phyloP scores from a whole-genome alignment of 2,888 invertebrate species.

The Philhelius pedissequus region DNA sequence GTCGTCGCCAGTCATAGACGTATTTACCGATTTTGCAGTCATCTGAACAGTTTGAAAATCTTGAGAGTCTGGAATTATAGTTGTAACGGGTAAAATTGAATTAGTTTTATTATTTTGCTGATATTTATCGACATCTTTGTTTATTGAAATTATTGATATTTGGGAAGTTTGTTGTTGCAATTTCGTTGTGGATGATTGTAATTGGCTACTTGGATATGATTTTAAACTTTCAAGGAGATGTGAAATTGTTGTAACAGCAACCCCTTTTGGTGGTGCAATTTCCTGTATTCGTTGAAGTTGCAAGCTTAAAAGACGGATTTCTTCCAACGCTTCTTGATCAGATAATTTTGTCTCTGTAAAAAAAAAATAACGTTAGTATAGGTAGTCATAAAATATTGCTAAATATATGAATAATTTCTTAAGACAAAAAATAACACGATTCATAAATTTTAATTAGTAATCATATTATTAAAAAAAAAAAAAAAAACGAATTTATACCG shows the following conservation, averaged over 20 bases:
- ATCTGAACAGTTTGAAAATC: background rate
- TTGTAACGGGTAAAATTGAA: conserved; percentile 63
- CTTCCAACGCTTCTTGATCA: conserved; percentile 78
- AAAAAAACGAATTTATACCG: too few relatives aligned
- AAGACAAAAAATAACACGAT: too few relatives aligned
- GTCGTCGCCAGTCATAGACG: conserved; percentile 74
- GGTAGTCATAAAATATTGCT: too few relatives aligned
- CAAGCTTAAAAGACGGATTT: conserved; percentile 77
- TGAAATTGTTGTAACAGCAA: conserved; percentile 78
- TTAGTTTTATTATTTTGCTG: conserved; percentile 69
- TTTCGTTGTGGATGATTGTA: too few relatives aligned
- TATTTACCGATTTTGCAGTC: conserved; percentile 76
- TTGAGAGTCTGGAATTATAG: conserved; percentile 33
- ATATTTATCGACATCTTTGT: conserved; percentile 75
- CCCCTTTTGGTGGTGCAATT: conserved; percentile 78
- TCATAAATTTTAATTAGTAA: too few relatives aligned
- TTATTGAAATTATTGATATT: conserved; percentile 73
- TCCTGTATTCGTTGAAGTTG: conserved; percentile 78
- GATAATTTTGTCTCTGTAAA: conserved; percentile 77
- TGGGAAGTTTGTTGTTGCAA: conserved; percentile 66
- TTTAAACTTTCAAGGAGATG: conserved; percentile 77
- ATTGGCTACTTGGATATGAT: conserved; percentile 73
- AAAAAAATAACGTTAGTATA: too few relatives aligned
- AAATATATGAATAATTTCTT: too few relatives aligned
- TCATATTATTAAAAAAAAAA: too few relatives aligned